Evolutionary conservation across 2,888 invertebrate genomes (phyloP), one percentile per base, ranked within the genome.

Genomic region (Andrena marginata): DNA sequence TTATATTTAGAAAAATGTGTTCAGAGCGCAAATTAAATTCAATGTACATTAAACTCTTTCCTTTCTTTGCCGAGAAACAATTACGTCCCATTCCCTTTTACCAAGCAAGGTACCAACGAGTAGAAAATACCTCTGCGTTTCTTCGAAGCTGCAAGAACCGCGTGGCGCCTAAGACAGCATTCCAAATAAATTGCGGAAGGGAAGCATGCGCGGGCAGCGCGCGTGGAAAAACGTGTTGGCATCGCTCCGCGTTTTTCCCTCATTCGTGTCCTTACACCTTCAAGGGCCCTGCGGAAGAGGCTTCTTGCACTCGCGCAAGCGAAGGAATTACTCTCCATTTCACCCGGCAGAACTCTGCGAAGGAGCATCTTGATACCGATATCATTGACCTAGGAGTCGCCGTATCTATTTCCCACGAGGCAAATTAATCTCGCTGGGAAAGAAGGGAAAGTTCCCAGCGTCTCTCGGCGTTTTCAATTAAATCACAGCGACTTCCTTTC

Each of bases 181-280:
- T 87, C 87, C 87, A 63, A 67, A 81, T 80, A 87, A 87, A 87
- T 87, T 87, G 85, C 87, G 62, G 84, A 79, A 83, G 72, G 65
- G 59, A 81, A 64, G 51, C 68, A 71, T 54, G 81, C 33, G 68
- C 33, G 68, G 48, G 59, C 54, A 6, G 75, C 63, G 73, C 71
- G 68, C 65, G 68, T 72, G 80, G 75, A 87, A 85, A 87, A 82
- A 76, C 75, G 73, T 77, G 77, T 76, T 77, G 75, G 71, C 71
- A 59, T 63, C 74, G 81, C 80, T 71, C 76, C 26, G 33, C 42
- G 76, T 63, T 69, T 68, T 80, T 74, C 80, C 29, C 35, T 54
- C 42, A n/a, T 33, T 23, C 29, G 16, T 63, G 74, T 33, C 71
- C 76, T 70, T 78, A 73, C 73, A 54, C 63, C 73, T 83, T 73